Evolutionary conservation across 35 echinoderm and acorn worm genomes (phyloP).

Genomic region (Heliocidaris erythrogramma): DNA sequence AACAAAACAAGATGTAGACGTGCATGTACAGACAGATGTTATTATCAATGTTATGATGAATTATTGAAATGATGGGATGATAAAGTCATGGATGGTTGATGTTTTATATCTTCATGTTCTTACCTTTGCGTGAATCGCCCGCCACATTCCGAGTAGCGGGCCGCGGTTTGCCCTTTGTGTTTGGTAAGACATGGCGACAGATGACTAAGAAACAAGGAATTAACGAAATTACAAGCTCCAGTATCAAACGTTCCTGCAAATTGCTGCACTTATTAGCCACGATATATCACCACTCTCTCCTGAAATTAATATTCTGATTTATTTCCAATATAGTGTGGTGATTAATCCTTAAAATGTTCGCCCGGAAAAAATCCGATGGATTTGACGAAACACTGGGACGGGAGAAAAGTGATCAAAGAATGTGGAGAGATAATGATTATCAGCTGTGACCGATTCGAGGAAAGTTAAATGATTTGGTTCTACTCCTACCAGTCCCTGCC

Average conservation of each 20-base stretch:
- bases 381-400: background rate
- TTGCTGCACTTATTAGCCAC: background rate
- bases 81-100: background rate
- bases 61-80: background rate
- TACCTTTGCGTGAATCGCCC: constrained; percentile 7
- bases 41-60: background rate
- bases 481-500: background rate
- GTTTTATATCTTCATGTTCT: background rate
- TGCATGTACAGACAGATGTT: too few relatives aligned
- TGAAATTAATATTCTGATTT: background rate
- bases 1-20: background rate
- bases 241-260: background rate
- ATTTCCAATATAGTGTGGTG: background rate
- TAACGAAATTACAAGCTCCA: background rate
- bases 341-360: background rate
- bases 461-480: background rate
- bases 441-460: constrained; percentile 14
- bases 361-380: background rate
- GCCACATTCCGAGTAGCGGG: background rate
- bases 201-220: background rate
- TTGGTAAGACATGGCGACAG: background rate
- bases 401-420: background rate
- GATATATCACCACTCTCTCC: background rate
- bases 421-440: background rate
- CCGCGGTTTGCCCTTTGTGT: background rate